Base-by-base conservation (phyloP, 2,113 vertebrate genomes). In the Coptodon bakossiorum region DNA sequence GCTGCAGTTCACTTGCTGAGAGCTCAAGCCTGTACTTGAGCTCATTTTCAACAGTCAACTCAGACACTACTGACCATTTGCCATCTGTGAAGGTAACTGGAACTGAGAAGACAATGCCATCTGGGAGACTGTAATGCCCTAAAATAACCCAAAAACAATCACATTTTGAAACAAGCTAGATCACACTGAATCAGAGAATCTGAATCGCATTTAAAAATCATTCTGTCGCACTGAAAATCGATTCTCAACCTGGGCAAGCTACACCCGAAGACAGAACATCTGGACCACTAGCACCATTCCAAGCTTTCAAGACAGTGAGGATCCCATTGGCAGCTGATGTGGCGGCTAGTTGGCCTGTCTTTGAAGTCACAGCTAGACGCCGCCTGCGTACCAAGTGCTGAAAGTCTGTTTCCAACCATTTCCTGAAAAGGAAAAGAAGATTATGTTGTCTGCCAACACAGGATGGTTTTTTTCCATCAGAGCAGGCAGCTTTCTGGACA, bases 261-360 rank as follows among this genome's bases (percentile, higher is more conserved):
- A 98, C 73, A 52, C 98, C 98, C 56, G 98, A 22, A n/a, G 98
- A 99, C 81, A 98, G 24, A 0, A 97, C 96, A 56, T 93, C 96
- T 11, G 96, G 86, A 1, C 95, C 91, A 10, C 93, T 96, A 6
- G 86, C 89, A 0, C 95, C 94, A 66, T 95, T 97, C 98, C 98
- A 99, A 24, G 97, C 97, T 22, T 87, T 96, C 78, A 99, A 90
- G 1, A 96, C 92, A 0, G 94, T 92, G 17, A 97, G 92, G 90
- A 98, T 86, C 0, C 96, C 96, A 6, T 97, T 96, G 53, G 97
- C 94, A 13, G 93, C 83, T 6, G 97, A 96, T 54, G 98, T 94
- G 43, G 94, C 94, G 2, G 93, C 73, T 8, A 81, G 84, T 1
- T 48, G 90, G 61, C 87, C 54, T 1, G 84, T 94, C 84, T 83